Evolutionary conservation across 1,140 invertebrate species (phyloP).

Genomic region (Solenopsis invicta): DNA sequence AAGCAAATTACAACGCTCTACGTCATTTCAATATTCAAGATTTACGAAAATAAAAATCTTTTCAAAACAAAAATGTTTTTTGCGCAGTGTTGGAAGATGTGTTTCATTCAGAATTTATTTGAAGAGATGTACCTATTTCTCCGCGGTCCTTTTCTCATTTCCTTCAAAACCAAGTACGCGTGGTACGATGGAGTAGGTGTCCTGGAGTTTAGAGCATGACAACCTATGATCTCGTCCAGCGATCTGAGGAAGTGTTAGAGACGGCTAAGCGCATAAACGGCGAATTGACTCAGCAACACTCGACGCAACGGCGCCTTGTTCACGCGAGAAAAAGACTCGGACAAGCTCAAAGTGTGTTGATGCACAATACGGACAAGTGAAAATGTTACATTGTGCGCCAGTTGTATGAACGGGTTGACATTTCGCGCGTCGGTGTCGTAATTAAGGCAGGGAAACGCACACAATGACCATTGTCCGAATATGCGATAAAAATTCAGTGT

Average conservation of each 20-base stretch:
- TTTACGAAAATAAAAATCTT: no score
- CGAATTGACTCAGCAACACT: conserved; percentile 32
- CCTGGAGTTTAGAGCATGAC: not conserved
- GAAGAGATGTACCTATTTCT: not conserved
- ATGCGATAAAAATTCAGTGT: conserved; percentile 61
- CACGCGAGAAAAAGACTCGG: not conserved
- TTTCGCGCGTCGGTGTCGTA: conserved; percentile 38
- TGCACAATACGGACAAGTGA: conserved; percentile 7
- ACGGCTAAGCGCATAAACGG: conserved; percentile 20
- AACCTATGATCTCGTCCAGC: conserved; percentile 19
- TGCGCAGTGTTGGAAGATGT: no score
- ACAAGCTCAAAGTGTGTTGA: conserved; percentile 2
- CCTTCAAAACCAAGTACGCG: not conserved
- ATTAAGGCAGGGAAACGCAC: conserved; percentile 64
- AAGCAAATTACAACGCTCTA: no score
- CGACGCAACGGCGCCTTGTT: conserved; percentile 27
- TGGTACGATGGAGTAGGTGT: not conserved
- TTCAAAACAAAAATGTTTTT: no score
- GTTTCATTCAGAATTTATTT: not conserved
- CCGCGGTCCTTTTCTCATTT: not conserved
- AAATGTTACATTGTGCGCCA: conserved; percentile 31
- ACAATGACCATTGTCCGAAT: conserved; percentile 74
- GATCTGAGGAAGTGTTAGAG: conserved; percentile 6
- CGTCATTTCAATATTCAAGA: no score
- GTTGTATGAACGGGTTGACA: conserved; percentile 57